Evolutionary conservation across 30 jellyfish, hydroid and myxozoan species (phyloP), one percentile per base, ranked within the genome.

Genomic region (Aurelia sp.): DNA sequence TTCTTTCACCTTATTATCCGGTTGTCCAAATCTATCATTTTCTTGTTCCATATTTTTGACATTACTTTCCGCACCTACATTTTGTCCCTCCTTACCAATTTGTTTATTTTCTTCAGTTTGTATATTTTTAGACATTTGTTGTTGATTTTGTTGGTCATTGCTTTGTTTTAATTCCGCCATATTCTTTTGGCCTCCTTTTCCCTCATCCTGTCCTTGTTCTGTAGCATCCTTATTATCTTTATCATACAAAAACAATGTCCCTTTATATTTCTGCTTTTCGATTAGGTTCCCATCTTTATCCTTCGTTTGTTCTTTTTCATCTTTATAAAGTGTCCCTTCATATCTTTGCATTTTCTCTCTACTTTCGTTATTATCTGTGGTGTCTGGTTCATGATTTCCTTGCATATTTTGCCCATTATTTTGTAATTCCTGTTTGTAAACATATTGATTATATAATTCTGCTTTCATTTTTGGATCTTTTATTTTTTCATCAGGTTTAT

Each of bases 301-400:
- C 6, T 76, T 82, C 13, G 79, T 20, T 48, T 72, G 55, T 31
- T 68, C 91, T 13, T 82, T 62, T 38, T 68, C 21, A 5, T 82
- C 91, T 48, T 82, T 82, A 57, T 82, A 82, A 13, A 82, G 72
- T 35, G 91, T 82, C 19, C 91, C 91, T 40, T 82, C 91, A 48
- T 82, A 82, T 35, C 85, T 50, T 55, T 67, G 61, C 85, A 82
- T 69, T 24, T 74, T 57, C 0, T 55, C 76, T 31, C 71, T 68
- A 62, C 72, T 82, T 15, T 81, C 83, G 13, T 44, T 69, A 4
- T 27, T 59, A 18, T 18, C 27, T 7, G 27, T 59, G 7, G 15
- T 21, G 24, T 17, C 27, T 59, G 69, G 27, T 74, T 55, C 85
- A 30, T 30, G 55, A 50, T 70, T 51, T 40, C 65, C 74, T 19